Conservation (phyloP, 2,113 vertebrate species). For the Potamarius usumacintae region DNA sequence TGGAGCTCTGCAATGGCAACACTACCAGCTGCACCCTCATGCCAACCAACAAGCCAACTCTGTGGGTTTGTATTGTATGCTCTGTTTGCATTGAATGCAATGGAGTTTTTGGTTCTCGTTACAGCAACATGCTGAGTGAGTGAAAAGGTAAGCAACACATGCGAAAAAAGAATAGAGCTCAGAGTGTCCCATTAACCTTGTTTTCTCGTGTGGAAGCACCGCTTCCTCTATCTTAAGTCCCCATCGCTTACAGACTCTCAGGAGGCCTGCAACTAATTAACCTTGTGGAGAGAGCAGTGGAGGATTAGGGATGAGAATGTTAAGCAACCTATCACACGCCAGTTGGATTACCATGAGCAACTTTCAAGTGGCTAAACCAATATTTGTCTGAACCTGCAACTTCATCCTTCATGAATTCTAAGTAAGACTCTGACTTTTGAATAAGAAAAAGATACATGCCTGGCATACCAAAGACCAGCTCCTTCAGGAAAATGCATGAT, state of each 20-base stretch:
- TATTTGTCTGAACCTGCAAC: conserved; percentile 66
- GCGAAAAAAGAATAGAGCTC: conserved; percentile 56
- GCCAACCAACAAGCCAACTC: neutral
- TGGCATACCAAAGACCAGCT: neutral
- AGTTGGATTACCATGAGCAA: conserved; percentile 79
- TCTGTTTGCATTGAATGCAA: conserved; percentile 45
- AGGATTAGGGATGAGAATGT: conserved; percentile 70
- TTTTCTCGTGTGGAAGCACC: conserved; percentile 66
- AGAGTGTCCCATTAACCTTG: conserved; percentile 74
- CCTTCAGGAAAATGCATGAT: conserved; percentile 16
- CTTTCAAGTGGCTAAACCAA: conserved; percentile 76
- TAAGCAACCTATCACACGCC: conserved; percentile 70
- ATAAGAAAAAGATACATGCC: neutral
- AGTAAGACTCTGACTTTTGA: conserved; percentile 52
- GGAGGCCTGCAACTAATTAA: conserved; percentile 78
- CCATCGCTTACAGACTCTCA: conserved; percentile 66
- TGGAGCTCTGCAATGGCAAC: neutral
- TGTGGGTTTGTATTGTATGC: neutral
- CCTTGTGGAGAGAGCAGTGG: conserved; percentile 75
- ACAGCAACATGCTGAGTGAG: conserved; percentile 50
- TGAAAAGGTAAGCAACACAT: conserved; percentile 42
- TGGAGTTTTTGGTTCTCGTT: conserved; percentile 60
- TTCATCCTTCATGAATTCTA: conserved; percentile 59
- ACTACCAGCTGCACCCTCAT: neutral
- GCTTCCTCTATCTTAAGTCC: conserved; percentile 70